Base-by-base conservation (phyloP, 2,113 vertebrate genomes). In the Phoenicopterus ruber region DNA sequence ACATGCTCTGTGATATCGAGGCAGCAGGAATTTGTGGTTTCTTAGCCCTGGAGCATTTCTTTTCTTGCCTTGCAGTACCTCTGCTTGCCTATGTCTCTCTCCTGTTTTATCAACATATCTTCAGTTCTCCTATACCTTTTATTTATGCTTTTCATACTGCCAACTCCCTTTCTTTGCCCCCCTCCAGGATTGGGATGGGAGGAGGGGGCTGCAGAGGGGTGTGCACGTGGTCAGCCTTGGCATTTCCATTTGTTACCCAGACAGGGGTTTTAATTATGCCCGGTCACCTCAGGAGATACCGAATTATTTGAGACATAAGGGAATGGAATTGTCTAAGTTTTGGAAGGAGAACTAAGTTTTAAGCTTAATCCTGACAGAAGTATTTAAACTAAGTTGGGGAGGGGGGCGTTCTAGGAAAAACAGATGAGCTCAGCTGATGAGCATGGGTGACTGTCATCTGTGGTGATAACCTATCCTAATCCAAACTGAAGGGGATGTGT, bases 191-290 rank as follows among this genome's bases (percentile, higher is more conserved):
- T 57, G 61, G n/a, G 52, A 5, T 44, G 59, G 72, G n/a, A 67
- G n/a, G 40, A 70, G 54, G 20, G 40, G 46, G 29, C 76, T 88
- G 31, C 28, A 54, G 61, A 52, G 69, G 38, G 38, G 7, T 25
- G n/a, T 40, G 57, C 17, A 5, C 0, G 0, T n/a, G 55, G 14
- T 78, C 44, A 52, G 12, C 55, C 18, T 34, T 65, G 54, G 40
- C 17, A 5, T 54, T 92, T 49, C 69, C 21, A 10, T 34, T 67
- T 57, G 7, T 61, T 69, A 52, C 26, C 24, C 47, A 69, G 32
- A 19, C 16, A 25, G 62, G n/a, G 18, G 7, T 72, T 66, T 59
- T 66, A 26, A 20, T 22, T 40, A 8, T 17, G 13, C 26, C 14
- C 3, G 1, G 31, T 93, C 58, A 28, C n/a, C 50, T 86, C 38